Evolutionary conservation across 1,140 invertebrate genomes (phyloP).

Genomic region (Calliopsis andreniformis): DNA sequence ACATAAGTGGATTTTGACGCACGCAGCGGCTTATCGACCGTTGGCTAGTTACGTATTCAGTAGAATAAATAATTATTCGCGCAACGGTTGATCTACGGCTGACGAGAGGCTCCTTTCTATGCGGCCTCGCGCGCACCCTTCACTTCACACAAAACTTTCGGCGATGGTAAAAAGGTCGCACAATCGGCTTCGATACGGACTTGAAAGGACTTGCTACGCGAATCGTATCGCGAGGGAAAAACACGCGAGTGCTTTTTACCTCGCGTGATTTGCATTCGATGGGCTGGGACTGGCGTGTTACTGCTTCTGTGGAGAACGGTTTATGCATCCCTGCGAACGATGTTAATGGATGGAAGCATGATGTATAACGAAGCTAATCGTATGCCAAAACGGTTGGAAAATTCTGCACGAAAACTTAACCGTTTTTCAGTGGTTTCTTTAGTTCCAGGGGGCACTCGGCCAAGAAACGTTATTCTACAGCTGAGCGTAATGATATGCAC

Average conservation of each 20-base stretch:
- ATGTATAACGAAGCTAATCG: no score
- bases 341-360: no score
- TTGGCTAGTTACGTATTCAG: constrained; percentile 32
- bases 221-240: not conserved
- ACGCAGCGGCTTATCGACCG: constrained; percentile 17
- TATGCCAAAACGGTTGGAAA: no score
- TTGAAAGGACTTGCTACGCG: constrained; percentile 11
- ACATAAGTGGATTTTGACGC: constrained; percentile 28
- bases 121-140: constrained; percentile 43
- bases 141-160: constrained; percentile 43
- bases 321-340: no score
- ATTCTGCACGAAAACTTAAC: no score
- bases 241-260: not conserved
- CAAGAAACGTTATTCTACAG: no score
- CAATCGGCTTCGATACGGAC: not conserved
- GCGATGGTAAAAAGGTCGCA: not conserved
- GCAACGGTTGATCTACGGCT: constrained; percentile 32
- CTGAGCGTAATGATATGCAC: no score
- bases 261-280: not conserved
- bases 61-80: constrained; percentile 43
- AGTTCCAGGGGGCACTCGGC: no score
- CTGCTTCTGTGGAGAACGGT: no score
- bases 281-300: not conserved
- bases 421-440: no score
- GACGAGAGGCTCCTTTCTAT: constrained; percentile 46